Percentiles rank a stretch among this genome's conserved stretches.
Conservation (phyloP, 2,888 invertebrate species). For the Craniophora ligustri region DNA sequence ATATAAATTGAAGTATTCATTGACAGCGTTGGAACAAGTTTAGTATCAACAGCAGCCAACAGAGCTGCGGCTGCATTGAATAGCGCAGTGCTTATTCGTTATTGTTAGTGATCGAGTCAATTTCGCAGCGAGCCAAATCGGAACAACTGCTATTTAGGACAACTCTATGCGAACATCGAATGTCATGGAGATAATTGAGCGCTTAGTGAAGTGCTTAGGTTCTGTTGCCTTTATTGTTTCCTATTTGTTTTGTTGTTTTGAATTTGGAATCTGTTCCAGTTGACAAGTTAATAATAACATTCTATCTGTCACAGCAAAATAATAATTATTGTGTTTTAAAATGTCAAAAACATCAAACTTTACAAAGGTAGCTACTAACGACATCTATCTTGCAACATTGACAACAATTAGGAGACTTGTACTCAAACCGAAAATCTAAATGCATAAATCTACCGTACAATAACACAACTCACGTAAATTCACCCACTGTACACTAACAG, state of each 20-base stretch:
- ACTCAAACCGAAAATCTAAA: too few species aligned
- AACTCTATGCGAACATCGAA: constrained; percentile 28
- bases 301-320: not conserved
- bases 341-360: too few species aligned
- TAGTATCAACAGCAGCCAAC: constrained; percentile 40
- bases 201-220: constrained; percentile 40
- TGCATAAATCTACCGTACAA: too few species aligned
- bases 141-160: constrained; percentile 51
- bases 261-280: not conserved
- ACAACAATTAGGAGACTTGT: too few species aligned
- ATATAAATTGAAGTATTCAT: constrained; percentile 28
- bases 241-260: constrained; percentile 19
- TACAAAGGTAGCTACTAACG: too few species aligned
- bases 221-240: constrained; percentile 33
- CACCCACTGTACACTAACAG: too few species aligned
- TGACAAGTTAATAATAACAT: too few species aligned
- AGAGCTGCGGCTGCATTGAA: constrained; percentile 49
- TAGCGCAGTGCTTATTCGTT: constrained; percentile 53
- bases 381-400: too few species aligned
- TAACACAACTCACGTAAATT: too few species aligned
- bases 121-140: constrained; percentile 59
- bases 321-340: not conserved
- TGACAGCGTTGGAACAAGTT: constrained; percentile 42
- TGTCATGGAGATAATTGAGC: constrained; percentile 50
- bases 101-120: constrained; percentile 60